These are phyloP conservation scores for Sciurus vulgaris DNA, from an alignment of 2,797 vertebrate genomes.

Conservation along the genomic window DNA sequence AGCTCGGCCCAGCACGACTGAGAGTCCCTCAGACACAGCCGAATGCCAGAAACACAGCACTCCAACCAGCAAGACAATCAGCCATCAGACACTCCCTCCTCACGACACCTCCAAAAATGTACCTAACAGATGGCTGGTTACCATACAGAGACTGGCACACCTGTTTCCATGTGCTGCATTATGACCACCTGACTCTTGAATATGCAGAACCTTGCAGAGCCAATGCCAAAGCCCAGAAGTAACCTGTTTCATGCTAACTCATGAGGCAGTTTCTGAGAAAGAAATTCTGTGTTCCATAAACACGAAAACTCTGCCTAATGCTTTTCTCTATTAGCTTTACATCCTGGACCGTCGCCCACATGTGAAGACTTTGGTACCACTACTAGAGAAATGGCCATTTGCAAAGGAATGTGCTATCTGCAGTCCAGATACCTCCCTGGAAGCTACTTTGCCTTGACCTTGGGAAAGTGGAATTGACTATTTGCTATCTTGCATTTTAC, in stretches of 20 bases:
- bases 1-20: background rate
- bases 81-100: background rate
- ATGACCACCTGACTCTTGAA: background rate
- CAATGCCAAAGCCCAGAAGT: background rate
- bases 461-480: background rate
- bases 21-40: background rate
- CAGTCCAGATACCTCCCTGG: background rate
- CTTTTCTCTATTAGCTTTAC: background rate
- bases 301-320: background rate
- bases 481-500: background rate
- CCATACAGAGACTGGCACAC: background rate
- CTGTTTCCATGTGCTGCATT: background rate
- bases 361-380: background rate
- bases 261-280: slow-evolving; percentile 32
- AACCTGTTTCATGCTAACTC: background rate
- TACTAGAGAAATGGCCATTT: background rate
- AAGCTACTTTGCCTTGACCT: background rate
- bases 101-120: slow-evolving; percentile 19
- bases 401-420: background rate
- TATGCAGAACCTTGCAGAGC: slow-evolving; percentile 18
- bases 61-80: background rate
- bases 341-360: background rate
- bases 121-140: slow-evolving; percentile 51
- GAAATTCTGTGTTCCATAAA: background rate
- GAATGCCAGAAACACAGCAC: background rate